Evolutionary conservation across 2,888 invertebrate genomes (phyloP).

Genomic region (Thereva nobilitata): DNA sequence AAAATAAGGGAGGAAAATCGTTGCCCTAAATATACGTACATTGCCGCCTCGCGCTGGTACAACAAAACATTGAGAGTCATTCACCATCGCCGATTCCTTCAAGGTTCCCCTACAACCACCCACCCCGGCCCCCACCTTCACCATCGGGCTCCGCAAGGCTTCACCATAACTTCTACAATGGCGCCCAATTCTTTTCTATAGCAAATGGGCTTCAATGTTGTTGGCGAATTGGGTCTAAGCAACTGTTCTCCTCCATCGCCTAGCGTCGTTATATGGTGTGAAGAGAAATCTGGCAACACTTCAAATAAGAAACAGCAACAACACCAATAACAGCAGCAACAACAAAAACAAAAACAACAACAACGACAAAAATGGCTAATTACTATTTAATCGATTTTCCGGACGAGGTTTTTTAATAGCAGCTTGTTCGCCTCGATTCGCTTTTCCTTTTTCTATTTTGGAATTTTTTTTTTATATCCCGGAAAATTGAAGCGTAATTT

Average conservation of each 20-base stretch:
- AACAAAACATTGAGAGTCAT: conserved; percentile 1
- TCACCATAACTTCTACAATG: background rate
- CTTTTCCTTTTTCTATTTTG: too few relatives aligned
- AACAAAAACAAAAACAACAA: background rate
- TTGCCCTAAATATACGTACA: conserved; percentile 1
- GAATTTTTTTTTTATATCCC: too few relatives aligned
- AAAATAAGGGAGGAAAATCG: background rate
- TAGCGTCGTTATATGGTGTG: too few relatives aligned
- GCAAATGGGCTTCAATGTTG: too few relatives aligned
- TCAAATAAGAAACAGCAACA: background rate
- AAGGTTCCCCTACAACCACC: background rate
- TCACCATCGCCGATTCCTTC: conserved; percentile 4
- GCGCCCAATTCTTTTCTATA: too few relatives aligned
- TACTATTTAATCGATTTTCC: conserved; percentile 22
- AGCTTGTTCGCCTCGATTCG: too few relatives aligned
- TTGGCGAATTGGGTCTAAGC: too few relatives aligned
- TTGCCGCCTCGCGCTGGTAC: background rate
- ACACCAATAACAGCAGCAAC: conserved; percentile 3
- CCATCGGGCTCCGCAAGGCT: background rate
- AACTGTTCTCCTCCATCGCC: too few relatives aligned
- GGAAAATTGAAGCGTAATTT: too few relatives aligned
- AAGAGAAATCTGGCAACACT: too few relatives aligned
- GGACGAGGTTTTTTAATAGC: background rate
- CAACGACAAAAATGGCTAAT: conserved; percentile 1
- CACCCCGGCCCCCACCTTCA: background rate